Conservation (phyloP, 2,888 invertebrate genomes). For the Trissoscelio sp. region DNA sequence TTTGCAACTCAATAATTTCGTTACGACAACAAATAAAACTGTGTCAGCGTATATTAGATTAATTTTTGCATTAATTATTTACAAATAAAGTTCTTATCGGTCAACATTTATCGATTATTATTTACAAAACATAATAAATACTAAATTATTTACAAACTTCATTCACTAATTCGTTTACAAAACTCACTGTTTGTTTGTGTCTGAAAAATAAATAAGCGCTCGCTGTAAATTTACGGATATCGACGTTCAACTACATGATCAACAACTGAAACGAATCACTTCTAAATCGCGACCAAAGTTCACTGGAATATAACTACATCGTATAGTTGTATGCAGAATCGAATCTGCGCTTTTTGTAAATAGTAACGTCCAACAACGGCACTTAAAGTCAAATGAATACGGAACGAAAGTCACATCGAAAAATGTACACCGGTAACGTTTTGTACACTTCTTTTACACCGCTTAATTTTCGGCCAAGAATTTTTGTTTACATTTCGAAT, state of each 20-base stretch:
- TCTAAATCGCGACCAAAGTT: constrained; percentile 29
- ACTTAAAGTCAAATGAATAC: constrained; percentile 20
- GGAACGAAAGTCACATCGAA: constrained; percentile 37
- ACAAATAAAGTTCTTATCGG: constrained; percentile 19
- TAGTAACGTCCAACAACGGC: constrained; percentile 5
- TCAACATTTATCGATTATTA: constrained; percentile 7
- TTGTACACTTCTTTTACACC: constrained; percentile 28
- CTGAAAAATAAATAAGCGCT: constrained; percentile 70
- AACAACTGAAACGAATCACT: constrained; percentile 45
- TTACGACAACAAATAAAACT: too few species aligned
- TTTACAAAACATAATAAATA: constrained; percentile 56
- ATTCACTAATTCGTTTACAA: constrained; percentile 70
- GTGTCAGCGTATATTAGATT: too few species aligned
- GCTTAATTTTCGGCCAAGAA: not conserved
- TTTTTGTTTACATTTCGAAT: constrained; percentile 28
- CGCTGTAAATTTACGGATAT: constrained; percentile 41
- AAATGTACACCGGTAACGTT: constrained; percentile 45
- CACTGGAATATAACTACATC: constrained; percentile 30
- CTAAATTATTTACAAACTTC: constrained; percentile 63
- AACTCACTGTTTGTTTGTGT: constrained; percentile 65
- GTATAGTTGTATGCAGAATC: constrained; percentile 47
- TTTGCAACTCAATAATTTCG: too few species aligned
- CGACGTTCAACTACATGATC: constrained; percentile 57
- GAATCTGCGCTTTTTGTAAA: constrained; percentile 21
- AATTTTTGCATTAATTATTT: too few species aligned